These are phyloP conservation scores for Elegia similella DNA, from an alignment of 2,888 invertebrate genomes.

Conservation along the genomic window DNA sequence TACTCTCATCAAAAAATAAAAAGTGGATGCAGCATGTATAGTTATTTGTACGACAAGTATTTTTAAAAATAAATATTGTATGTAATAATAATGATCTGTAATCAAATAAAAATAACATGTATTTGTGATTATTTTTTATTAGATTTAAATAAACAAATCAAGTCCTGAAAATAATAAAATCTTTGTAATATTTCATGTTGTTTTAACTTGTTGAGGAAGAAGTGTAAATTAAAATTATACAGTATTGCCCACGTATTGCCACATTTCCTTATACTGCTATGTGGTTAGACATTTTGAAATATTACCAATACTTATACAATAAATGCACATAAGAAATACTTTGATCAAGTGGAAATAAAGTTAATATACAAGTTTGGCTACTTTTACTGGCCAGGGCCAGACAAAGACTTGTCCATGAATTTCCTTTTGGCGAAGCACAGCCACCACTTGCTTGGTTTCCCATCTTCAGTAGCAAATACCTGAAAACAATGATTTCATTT, in stretches of 20 bases:
- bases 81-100: not conserved
- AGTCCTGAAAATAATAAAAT: not conserved
- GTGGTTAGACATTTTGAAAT: not conserved
- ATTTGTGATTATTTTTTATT: constrained; percentile 1
- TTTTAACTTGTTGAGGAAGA: not conserved
- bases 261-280: not conserved
- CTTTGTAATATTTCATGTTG: not conserved
- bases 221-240: not conserved
- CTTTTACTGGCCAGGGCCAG: constrained; percentile 90
- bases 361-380: constrained; percentile 16
- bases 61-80: not conserved
- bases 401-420: constrained; percentile 99
- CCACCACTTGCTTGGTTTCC: constrained; percentile 99
- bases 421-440: constrained; percentile 99
- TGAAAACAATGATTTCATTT: constrained; percentile 29
- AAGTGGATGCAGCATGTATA: constrained; percentile 8
- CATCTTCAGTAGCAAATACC: constrained; percentile 92
- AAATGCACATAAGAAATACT: constrained; percentile 27
- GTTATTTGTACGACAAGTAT: not conserved
- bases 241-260: not conserved
- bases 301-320: constrained; percentile 21
- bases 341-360: constrained; percentile 16
- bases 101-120: not conserved
- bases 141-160: constrained; percentile 1
- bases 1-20: too few species aligned